Base-by-base conservation (phyloP, 2,888 invertebrate species). In the Drosophila eohydei region DNA sequence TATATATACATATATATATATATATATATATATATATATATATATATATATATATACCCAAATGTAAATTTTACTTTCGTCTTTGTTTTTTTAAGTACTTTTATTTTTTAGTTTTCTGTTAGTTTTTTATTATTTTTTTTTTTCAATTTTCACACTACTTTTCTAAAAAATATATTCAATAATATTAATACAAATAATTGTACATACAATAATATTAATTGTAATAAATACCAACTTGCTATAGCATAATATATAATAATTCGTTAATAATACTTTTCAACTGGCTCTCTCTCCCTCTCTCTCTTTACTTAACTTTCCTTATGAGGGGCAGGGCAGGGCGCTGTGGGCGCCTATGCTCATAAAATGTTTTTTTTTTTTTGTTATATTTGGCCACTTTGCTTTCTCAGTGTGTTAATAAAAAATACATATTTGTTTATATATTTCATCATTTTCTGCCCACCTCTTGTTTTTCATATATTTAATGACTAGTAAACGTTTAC, bases 171-270 rank as follows among this genome's bases (percentile, higher is more conserved):
- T 88, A 83, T 87, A 87, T 78, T 81, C 82, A 84, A 80, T 85
- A 80, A 71, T 78, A 80, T 67, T 70, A 89, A 85, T 85, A 83
- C 83, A 83, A 88, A 74, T 86, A 80, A 88, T 74, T 83, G 80
- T 86, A 83, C 88, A 88, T 88, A 86, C 71, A 82, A 81, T 81
- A 74, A 71, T 74, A 69, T 80, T 89, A 78, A 87, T 80, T 74
- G 80, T 86, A 85, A 89, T 89, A 86, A 89, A 88, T 89, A 86
- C 85, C 89, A 89, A 86, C 86, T 89, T 88, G 76, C 80, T 86
- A 82, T 86, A 78, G 88, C 82, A 84, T 86, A 78, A 89, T 85
- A 73, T 67, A 73, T 68, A 73, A 73, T 62, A 78, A 83, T 67
- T 85, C 74, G 80, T 87, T 84, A 83, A 84, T 84, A 84, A 84